These are phyloP conservation scores for Rhagium mordax DNA, from an alignment of 2,888 invertebrate species.

Conservation along the genomic window DNA sequence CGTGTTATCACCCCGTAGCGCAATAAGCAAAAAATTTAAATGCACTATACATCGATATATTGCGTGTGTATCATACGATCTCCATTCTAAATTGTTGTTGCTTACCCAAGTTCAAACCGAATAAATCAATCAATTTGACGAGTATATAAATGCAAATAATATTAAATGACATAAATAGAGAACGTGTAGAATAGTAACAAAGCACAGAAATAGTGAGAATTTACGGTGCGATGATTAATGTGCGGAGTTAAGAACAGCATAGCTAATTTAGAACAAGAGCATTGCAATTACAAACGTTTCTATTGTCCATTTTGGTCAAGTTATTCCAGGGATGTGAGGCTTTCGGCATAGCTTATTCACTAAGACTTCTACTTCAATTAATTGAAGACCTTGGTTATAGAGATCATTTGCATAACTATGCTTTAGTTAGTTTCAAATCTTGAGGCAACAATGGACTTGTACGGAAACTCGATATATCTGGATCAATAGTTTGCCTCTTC, in stretches of 20 bases:
- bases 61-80: no score
- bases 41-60: no score
- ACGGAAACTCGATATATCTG: conserved; percentile 52
- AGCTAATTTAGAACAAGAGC: conserved; percentile 51
- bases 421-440: conserved; percentile 55
- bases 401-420: conserved; percentile 61
- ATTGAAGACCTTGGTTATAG: conserved; percentile 58
- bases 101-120: neutral
- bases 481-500: conserved; percentile 40
- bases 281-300: conserved; percentile 54
- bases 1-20: no score
- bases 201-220: conserved; percentile 50
- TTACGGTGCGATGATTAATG: conserved; percentile 53
- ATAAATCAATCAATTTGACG: conserved; percentile 9
- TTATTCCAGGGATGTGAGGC: conserved; percentile 59
- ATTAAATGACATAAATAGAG: conserved; percentile 23
- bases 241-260: conserved; percentile 55
- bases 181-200: conserved; percentile 31
- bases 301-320: conserved; percentile 61
- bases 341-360: conserved; percentile 56
- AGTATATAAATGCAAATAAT: conserved; percentile 24
- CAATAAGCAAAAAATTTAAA: no score
- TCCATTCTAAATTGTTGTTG: no score
- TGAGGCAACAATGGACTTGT: conserved; percentile 56
- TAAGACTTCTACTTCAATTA: conserved; percentile 59